These are phyloP conservation scores for Choloepus didactylus DNA, from an alignment of 2,797 vertebrate genomes.

Conservation along the genomic window DNA sequence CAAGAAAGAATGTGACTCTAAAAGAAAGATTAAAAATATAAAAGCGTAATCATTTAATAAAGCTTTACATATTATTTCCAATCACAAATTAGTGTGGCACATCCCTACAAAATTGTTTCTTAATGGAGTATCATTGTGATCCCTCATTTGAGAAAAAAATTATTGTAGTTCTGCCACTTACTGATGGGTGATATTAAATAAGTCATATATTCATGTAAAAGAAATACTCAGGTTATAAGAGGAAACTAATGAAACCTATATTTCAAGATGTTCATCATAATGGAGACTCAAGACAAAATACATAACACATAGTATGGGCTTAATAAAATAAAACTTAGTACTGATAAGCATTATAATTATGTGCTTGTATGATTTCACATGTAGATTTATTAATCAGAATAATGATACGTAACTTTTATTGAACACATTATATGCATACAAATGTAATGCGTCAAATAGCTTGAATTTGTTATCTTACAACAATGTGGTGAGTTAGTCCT, in stretches of 20 bases:
- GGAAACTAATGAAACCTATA: not conserved
- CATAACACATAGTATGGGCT: not conserved
- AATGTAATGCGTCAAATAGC: not conserved
- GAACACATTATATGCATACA: not conserved
- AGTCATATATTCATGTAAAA: not conserved
- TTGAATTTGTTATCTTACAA: not conserved
- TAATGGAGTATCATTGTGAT: not conserved
- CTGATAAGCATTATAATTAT: not conserved
- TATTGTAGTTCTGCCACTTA: not conserved
- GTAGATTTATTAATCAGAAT: not conserved
- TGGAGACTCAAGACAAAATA: not conserved
- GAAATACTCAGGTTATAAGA: not conserved
- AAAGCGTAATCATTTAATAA: not conserved
- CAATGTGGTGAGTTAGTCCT: not conserved
- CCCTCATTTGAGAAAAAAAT: not conserved
- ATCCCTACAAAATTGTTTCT: not conserved
- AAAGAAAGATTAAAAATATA: not conserved
- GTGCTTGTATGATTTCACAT: not conserved
- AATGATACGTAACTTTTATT: not conserved
- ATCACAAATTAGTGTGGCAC: not conserved
- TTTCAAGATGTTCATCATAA: not conserved
- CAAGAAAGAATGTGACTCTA: not conserved
- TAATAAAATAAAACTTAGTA: not conserved
- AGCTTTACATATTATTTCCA: not conserved
- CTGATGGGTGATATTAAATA: not conserved